These are phyloP conservation scores for Periphyllus acericola DNA, from an alignment of 2,888 invertebrate genomes.

Conservation along the genomic window DNA sequence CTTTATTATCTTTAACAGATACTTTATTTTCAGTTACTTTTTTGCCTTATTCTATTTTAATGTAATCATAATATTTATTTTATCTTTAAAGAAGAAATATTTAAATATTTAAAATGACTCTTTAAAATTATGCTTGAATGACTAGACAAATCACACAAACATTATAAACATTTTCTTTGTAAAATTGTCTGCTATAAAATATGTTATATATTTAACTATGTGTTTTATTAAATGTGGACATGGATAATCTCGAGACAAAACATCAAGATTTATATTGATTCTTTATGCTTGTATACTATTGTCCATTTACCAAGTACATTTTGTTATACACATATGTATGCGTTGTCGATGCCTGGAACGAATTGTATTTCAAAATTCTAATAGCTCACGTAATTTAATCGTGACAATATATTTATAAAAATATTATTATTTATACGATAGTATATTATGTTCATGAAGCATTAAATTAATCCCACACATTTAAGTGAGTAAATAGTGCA, in stretches of 20 bases:
- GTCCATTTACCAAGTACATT: conserved; percentile 1
- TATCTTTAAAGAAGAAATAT: background rate
- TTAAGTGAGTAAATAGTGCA: background rate
- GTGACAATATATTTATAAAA: background rate
- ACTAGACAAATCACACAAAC: conserved; percentile 14
- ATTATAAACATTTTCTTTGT: background rate
- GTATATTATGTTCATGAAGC: background rate
- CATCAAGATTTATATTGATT: conserved; percentile 7
- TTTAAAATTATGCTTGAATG: background rate
- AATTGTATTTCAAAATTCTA: conserved; percentile 29
- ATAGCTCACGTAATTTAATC: conserved; percentile 13
- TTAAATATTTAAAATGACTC: no score
- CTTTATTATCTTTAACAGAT: no score
- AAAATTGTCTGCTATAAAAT: background rate
- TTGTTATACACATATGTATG: background rate
- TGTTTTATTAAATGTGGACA: background rate
- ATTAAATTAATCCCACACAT: background rate
- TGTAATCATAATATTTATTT: background rate
- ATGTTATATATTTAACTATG: background rate
- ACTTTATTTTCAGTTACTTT: background rate
- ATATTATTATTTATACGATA: conserved; percentile 4
- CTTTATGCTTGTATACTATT: conserved; percentile 7
- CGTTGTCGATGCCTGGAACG: conserved; percentile 9
- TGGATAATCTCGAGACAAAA: conserved; percentile 27
- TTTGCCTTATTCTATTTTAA: background rate